Conservation (phyloP, 2,113 vertebrate genomes). For the Labrus mixtus region DNA sequence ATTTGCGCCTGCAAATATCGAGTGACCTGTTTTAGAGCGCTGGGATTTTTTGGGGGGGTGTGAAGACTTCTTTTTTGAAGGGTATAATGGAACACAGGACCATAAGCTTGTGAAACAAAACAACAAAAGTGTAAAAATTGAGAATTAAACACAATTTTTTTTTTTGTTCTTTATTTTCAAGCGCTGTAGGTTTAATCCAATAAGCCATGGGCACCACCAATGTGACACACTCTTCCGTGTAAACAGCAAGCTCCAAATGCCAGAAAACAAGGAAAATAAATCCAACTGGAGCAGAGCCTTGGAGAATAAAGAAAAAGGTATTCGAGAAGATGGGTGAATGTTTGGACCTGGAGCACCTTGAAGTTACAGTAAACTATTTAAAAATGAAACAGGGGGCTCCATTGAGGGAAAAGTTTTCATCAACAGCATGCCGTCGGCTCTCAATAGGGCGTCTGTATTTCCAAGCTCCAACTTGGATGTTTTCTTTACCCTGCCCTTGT, state of each 20-base stretch:
- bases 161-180: slow-evolving; percentile 26
- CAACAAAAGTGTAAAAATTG: slow-evolving; percentile 14
- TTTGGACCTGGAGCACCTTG: slow-evolving; percentile 65
- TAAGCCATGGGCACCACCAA: slow-evolving; percentile 47
- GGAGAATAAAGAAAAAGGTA: slow-evolving; percentile 7
- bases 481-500: slow-evolving; percentile 4
- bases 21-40: slow-evolving; percentile 14
- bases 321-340: slow-evolving; percentile 44
- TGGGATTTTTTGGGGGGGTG: not conserved
- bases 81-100: not conserved
- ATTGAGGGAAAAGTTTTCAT: slow-evolving; percentile 33
- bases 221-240: slow-evolving; percentile 11
- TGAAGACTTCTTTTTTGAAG: not conserved
- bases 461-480: slow-evolving; percentile 1
- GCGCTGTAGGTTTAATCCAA: slow-evolving; percentile 49
- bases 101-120: not conserved
- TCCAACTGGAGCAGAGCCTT: slow-evolving; percentile 11
- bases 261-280: slow-evolving; percentile 10
- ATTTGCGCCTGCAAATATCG: not conserved
- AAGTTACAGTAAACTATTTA: slow-evolving; percentile 54
- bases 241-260: not conserved
- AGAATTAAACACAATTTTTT: slow-evolving; percentile 8
- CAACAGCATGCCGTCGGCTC: slow-evolving; percentile 15
- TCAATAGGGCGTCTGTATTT: not conserved
- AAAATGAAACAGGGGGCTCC: slow-evolving; percentile 40